A percentile compares a stretch with the other conserved stretches of the same genome.
These are phyloP conservation scores for Melieria picta DNA, from an alignment of 2,888 invertebrate genomes.

Conservation along the genomic window DNA sequence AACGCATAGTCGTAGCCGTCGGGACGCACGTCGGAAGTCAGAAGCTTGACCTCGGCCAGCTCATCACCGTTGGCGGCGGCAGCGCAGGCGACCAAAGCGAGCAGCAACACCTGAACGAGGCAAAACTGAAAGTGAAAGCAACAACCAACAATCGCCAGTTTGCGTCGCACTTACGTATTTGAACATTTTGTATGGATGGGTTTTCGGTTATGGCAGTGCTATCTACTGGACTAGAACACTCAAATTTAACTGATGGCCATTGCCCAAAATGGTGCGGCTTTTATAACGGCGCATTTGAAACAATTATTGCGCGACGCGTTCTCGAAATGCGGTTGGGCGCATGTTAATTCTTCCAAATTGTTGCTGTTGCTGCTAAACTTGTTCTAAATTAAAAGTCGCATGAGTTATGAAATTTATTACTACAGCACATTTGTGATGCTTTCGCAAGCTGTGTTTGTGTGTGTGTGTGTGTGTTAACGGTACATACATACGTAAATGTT, in stretches of 20 bases:
- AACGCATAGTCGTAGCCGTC: constrained; percentile 55
- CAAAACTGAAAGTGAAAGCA: background rate
- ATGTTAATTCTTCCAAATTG: no score
- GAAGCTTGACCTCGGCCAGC: constrained; percentile 38
- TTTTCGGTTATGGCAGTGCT: constrained; percentile 4
- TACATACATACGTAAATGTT: no score
- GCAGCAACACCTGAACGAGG: constrained; percentile 9
- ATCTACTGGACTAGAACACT: constrained; percentile 24
- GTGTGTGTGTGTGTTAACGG: no score
- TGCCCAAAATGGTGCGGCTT: constrained; percentile 23
- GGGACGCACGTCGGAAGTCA: constrained; percentile 47
- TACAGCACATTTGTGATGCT: no score
- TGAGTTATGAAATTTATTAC: no score
- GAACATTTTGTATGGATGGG: constrained; percentile 38
- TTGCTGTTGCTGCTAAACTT: no score
- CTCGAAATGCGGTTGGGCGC: no score
- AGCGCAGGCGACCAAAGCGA: constrained; percentile 49
- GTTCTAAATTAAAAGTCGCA: no score
- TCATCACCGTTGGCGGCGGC: constrained; percentile 30
- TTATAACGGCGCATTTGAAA: constrained; percentile 8
- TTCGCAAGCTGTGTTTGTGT: no score
- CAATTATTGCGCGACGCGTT: background rate
- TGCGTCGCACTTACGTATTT: constrained; percentile 41
- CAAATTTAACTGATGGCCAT: constrained; percentile 17
- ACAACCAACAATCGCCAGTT: background rate